These are phyloP conservation scores for Chauna torquata DNA, from an alignment of 2,113 vertebrate genomes.

Conservation along the genomic window DNA sequence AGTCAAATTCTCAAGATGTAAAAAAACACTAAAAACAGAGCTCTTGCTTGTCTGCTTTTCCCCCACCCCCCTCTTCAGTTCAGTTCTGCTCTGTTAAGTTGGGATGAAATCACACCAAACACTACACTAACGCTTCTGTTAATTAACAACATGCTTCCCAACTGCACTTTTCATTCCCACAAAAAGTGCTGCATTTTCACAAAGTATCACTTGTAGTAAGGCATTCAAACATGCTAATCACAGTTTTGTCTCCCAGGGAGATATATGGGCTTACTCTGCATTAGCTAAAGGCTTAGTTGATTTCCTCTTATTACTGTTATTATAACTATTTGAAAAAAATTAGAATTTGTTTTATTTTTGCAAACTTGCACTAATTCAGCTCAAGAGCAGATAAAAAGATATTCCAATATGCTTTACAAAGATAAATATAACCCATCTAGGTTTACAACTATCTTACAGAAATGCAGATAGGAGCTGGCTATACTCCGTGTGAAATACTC, in stretches of 20 bases:
- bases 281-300: constrained; percentile 4
- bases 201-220: constrained; percentile 63
- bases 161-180: constrained; percentile 52
- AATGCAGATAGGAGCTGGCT: background rate
- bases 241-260: constrained; percentile 42
- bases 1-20: background rate
- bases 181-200: constrained; percentile 57
- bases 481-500: too few species aligned
- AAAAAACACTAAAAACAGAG: background rate
- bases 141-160: constrained; percentile 56
- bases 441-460: background rate
- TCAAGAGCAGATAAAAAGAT: background rate
- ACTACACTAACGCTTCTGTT: constrained; percentile 64
- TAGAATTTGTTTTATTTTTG: background rate
- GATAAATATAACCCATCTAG: background rate
- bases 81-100: constrained; percentile 55
- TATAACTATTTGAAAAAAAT: background rate
- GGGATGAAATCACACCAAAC: constrained; percentile 62
- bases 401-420: background rate
- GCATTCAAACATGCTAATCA: constrained; percentile 61
- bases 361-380: background rate
- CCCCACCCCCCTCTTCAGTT: too few species aligned
- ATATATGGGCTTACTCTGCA: background rate
- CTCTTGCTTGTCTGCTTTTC: background rate
- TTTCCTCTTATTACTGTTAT: background rate